phyloP scores from a whole-genome alignment of 2,888 invertebrate genomes.

The Polylopha cassiicola region DNA sequence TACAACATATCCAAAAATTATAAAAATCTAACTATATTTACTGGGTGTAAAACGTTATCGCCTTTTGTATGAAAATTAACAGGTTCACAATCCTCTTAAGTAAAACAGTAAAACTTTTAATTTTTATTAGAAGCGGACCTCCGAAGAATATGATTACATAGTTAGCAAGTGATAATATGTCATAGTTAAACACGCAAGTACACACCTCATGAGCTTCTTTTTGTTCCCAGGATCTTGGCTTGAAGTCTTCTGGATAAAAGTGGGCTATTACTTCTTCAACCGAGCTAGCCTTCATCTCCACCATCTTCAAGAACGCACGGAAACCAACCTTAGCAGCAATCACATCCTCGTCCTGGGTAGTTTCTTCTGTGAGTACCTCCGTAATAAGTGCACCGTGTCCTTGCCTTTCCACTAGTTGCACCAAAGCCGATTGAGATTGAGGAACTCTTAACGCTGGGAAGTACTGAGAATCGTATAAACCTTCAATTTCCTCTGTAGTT shows the following conservation, averaged over 20 bases:
- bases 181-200: slow-evolving; percentile 6
- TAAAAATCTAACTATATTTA: too few relatives aligned
- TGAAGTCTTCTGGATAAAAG: slow-evolving; percentile 90
- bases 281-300: slow-evolving; percentile 86
- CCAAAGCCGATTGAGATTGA: slow-evolving; percentile 89
- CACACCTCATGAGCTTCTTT: slow-evolving; percentile 81
- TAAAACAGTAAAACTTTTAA: too few relatives aligned
- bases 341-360: slow-evolving; percentile 84
- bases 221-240: slow-evolving; percentile 87
- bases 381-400: slow-evolving; percentile 89
- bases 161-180: neutral
- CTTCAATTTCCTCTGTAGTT: slow-evolving; percentile 85
- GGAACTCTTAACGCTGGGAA: slow-evolving; percentile 88
- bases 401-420: slow-evolving; percentile 89
- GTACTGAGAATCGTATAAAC: slow-evolving; percentile 85
- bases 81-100: too few relatives aligned
- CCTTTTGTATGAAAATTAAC: too few relatives aligned
- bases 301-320: slow-evolving; percentile 90
- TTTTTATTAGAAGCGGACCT: too few relatives aligned
- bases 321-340: slow-evolving; percentile 90
- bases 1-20: too few relatives aligned
- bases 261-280: slow-evolving; percentile 90
- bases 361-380: slow-evolving; percentile 88
- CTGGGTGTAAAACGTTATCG: too few relatives aligned
- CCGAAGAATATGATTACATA: too few relatives aligned